phyloP scores from a whole-genome alignment of 2,888 invertebrate genomes.

The Drosophila limbata region DNA sequence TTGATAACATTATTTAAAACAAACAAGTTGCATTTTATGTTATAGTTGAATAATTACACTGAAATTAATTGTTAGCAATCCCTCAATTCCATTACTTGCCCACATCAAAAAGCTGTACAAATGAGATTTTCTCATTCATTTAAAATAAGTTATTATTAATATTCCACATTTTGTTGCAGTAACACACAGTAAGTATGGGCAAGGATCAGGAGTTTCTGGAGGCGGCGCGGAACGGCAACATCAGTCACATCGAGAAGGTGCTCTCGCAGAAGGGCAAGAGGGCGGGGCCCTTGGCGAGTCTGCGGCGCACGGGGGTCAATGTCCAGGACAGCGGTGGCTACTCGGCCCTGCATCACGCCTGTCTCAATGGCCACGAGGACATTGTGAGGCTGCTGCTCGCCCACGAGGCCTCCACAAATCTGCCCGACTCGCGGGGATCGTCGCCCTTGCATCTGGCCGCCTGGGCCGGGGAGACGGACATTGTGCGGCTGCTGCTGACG shows the following conservation, averaged over 20 bases:
- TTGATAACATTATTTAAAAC: too few species aligned
- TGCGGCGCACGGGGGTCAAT: slow-evolving; percentile 95
- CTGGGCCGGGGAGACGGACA: slow-evolving; percentile 96
- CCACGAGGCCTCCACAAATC: slow-evolving; percentile 93
- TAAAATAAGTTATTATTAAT: too few species aligned
- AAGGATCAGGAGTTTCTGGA: slow-evolving; percentile 98
- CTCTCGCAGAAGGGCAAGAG: slow-evolving; percentile 94
- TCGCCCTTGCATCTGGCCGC: slow-evolving; percentile 97
- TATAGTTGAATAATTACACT: too few species aligned
- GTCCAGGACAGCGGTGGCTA: slow-evolving; percentile 97
- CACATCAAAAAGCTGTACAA: too few species aligned
- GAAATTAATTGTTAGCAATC: too few species aligned
- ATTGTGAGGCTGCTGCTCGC: slow-evolving; percentile 93
- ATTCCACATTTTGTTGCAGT: background rate
- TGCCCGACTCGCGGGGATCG: slow-evolving; percentile 95
- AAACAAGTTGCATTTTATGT: too few species aligned
- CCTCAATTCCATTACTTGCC: too few species aligned
- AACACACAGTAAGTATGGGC: slow-evolving; percentile 88
- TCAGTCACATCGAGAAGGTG: slow-evolving; percentile 95
- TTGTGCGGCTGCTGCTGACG: slow-evolving; percentile 93
- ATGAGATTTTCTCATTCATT: slow-evolving; percentile 12
- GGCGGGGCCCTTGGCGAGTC: slow-evolving; percentile 96
- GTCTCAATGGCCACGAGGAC: slow-evolving; percentile 96
- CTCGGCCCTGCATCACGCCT: slow-evolving; percentile 96
- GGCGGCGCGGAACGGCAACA: slow-evolving; percentile 96